Evolutionary conservation across 1,140 invertebrate species (phyloP), one percentile per base, ranked within the genome.

Genomic region (Heliconius himera): DNA sequence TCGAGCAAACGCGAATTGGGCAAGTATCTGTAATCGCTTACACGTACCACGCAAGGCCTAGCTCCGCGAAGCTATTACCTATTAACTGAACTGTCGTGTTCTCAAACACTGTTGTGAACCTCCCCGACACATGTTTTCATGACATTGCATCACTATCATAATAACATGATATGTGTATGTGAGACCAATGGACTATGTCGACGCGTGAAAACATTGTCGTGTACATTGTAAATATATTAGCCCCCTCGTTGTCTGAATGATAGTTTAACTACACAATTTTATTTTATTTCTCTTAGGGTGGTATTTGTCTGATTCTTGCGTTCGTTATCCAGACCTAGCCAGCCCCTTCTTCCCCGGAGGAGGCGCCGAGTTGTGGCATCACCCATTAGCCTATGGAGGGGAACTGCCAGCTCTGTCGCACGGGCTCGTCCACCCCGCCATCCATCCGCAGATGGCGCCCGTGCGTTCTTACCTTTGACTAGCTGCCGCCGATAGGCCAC

Each of bases 381-480:
- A 98, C 88, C 95, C 99, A 94, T 97, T 98, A 79, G 97, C 97
- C 74, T 97, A 97, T 77, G 96, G 96, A n/a, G 96, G 96, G 74
- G 98, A 98, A 92, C 95, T 98, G 90, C 97, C 97, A 80, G 96
- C 97, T 74, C 96, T 98, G 85, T 98, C 98, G 92, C 98, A 98
- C 94, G 97, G 97, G 76, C 96, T 99, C 86, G 97, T 99, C 86
- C 98, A 99, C 95, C 98, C 98, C 91, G 98, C 98, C 93, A 97
- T 99, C 94, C 98, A 99, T 96, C 98, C 98, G 94, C 98, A 99
- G 96, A 97, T 99, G 95, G 98, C 98, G 93, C 97, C 98, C 93
- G 97, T 98, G 96, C 97, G 97, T 96, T 98, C 97, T 95, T 98
- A 98, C 97, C 97, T 98, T 97, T 98, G 97, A 98, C 97, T 98